These are phyloP conservation scores for Papilio machaon DNA, from an alignment of 1,140 invertebrate species.

Conservation along the genomic window DNA sequence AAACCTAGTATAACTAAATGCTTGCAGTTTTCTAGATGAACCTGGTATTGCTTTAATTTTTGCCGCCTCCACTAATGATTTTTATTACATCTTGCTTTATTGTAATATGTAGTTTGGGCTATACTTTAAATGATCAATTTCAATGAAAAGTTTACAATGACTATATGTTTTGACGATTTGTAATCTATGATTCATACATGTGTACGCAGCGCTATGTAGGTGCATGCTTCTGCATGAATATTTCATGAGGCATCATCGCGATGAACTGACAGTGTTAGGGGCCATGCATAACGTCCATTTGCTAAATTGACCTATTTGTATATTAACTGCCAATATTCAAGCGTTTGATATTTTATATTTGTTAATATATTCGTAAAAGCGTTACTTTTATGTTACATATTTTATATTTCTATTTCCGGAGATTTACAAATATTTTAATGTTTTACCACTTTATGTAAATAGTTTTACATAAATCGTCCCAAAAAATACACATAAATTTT, in stretches of 20 bases:
- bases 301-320: conserved; percentile 41
- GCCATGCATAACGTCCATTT: conserved; percentile 38
- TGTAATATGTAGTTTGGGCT: too few relatives aligned
- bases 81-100: too few relatives aligned
- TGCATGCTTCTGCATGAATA: conserved; percentile 46
- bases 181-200: conserved; percentile 13
- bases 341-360: conserved; percentile 31
- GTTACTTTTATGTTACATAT: background rate
- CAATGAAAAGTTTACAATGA: background rate
- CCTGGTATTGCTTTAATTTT: too few relatives aligned
- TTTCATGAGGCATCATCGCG: conserved; percentile 46
- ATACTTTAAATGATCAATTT: too few relatives aligned
- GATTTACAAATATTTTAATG: background rate
- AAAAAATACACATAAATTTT: background rate
- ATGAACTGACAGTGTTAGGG: conserved; percentile 43
- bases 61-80: too few relatives aligned
- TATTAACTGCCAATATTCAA: conserved; percentile 38
- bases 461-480: background rate
- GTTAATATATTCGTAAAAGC: conserved; percentile 25
- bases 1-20: too few relatives aligned
- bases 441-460: background rate
- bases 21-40: too few relatives aligned
- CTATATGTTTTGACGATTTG: conserved; percentile 3
- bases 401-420: background rate
- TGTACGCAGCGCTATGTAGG: conserved; percentile 14